Evolutionary conservation across 2,113 vertebrate species (phyloP), one percentile per base, ranked within the genome.

Genomic region (Vireo altiloquus): DNA sequence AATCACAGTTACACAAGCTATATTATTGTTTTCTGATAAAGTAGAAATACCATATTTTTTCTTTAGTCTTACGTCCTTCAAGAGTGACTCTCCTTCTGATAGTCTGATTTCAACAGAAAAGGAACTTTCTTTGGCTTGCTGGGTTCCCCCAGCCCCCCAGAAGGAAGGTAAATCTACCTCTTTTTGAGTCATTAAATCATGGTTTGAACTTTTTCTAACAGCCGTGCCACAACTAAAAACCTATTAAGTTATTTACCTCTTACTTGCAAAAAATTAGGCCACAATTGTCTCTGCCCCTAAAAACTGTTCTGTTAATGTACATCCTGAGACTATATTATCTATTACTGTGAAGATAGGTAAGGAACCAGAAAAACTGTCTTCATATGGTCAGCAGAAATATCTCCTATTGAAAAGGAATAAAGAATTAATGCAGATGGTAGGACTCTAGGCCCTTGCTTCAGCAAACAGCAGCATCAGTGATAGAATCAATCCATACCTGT

Each of bases 101-200:
- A 47, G 5, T 8, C 20, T 9, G 7, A 46, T 79, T 85, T 75
- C 65, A 79, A 40, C 2, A 50, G 31, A 46, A 83, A 64, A 69
- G 5, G 2, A 59, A 30, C 7, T 70, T 44, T 2, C 20, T 54
- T 88, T 31, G 33, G 2, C 27, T 42, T 56, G 4, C 37, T 53
- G 35, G 10, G 11, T 20, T 44, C 2, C 10, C 7, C 18, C 13
- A 56, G 3, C 0, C 10, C 4, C 15, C 1, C 22, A 27, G 25
- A 77, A 50, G 12, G 7, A 31, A 70, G 13, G 3, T 22, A 31
- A 66, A 20, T 46, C 21, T 56, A 19, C n/a, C 15, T n/a, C 9
- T 60, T 78, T 70, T 44, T 44, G 22, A 35, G 18, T 44, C 3
- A 10, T 44, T 54, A 31, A 50, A 75, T 79, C 12, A 27, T 23